Conservation (phyloP, 2,113 vertebrate genomes). For the Carlito syrichta region DNA sequence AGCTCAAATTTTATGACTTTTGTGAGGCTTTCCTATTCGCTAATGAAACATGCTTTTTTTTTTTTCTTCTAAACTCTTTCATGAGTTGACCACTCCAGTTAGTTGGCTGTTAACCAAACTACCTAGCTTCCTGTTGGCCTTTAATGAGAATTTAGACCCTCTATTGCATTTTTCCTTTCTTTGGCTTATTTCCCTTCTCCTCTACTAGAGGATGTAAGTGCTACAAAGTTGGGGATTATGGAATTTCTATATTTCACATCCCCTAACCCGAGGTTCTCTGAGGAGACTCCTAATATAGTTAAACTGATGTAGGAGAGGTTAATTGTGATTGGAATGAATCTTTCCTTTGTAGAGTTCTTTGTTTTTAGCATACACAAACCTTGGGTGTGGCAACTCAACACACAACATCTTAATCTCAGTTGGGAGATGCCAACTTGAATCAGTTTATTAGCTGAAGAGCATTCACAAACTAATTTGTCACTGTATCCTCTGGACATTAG, state of each 20-base stretch:
- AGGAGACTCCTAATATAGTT: background rate
- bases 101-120: background rate
- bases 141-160: background rate
- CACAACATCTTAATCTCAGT: background rate
- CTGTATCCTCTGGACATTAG: slow-evolving; percentile 32
- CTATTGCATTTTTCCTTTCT: background rate
- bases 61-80: background rate
- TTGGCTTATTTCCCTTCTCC: background rate
- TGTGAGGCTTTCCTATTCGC: background rate
- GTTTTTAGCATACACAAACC: background rate
- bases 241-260: background rate
- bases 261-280: background rate
- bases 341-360: background rate
- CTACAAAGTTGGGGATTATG: background rate
- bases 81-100: background rate
- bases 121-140: background rate
- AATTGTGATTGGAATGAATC: background rate
- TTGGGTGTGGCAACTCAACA: background rate
- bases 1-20: background rate
- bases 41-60: background rate
- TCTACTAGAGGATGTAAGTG: background rate
- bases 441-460: background rate
- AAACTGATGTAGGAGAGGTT: background rate
- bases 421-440: background rate
- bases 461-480: slow-evolving; percentile 34